Percentiles rank a stretch among this genome's conserved stretches.
Evolutionary conservation across 2,113 vertebrate species (phyloP).

Genomic region (Toxostoma redivivum): DNA sequence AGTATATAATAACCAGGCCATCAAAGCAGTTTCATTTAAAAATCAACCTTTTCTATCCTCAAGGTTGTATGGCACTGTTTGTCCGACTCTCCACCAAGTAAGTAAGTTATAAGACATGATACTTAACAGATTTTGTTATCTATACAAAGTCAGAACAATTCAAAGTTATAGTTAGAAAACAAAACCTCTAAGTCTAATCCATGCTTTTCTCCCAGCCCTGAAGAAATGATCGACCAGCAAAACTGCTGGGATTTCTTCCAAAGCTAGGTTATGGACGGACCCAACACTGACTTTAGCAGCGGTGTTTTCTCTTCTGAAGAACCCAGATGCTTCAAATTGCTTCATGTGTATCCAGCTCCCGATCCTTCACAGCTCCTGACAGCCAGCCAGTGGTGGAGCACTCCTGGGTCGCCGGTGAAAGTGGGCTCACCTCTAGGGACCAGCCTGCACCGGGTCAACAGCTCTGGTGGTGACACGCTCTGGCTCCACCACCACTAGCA

Average conservation of each 20-base stretch:
- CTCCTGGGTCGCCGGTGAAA: fast-evolving
- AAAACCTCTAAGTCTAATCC: neutral
- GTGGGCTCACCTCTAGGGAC: fast-evolving
- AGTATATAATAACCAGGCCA: neutral
- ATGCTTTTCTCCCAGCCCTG: neutral
- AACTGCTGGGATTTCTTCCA: neutral
- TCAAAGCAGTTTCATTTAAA: neutral
- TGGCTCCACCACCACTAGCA: neutral
- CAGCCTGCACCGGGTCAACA: neutral
- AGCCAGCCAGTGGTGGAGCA: fast-evolving
- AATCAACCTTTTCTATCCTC: neutral
- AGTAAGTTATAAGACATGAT: neutral
- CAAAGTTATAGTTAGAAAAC: neutral
- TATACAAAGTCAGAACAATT: neutral
- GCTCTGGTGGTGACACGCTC: fast-evolving
- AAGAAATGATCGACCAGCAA: neutral
- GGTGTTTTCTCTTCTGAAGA: neutral
- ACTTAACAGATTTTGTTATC: neutral
- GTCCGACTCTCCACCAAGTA: neutral
- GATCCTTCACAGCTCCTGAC: neutral
- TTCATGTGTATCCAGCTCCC: fast-evolving
- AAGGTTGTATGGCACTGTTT: neutral
- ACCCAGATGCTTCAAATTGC: neutral
- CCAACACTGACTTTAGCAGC: neutral
- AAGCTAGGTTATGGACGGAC: neutral